phyloP scores from a whole-genome alignment of 2,113 vertebrate genomes.

The Heterotis niloticus region DNA sequence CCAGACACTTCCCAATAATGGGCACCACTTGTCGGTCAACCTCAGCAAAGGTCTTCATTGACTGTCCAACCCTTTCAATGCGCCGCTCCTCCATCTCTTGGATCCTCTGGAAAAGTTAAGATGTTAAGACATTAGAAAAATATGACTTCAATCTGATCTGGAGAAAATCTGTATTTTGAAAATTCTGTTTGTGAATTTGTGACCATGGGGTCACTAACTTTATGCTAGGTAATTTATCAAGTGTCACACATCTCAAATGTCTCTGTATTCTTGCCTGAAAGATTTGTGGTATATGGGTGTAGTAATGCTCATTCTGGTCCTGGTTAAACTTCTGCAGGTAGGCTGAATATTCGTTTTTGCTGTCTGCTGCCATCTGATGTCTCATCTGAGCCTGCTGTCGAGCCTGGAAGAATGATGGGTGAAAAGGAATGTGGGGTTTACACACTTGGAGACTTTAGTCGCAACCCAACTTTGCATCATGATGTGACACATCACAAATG shows the following conservation, averaged over 20 bases:
- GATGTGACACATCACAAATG: not conserved
- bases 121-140: not conserved
- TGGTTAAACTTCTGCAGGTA: slow-evolving; percentile 90
- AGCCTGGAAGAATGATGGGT: slow-evolving; percentile 64
- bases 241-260: not conserved
- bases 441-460: not conserved
- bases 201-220: too few species aligned
- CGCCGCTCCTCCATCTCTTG: slow-evolving; percentile 94
- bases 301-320: slow-evolving; percentile 91
- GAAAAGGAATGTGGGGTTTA: not conserved
- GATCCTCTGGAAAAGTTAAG: slow-evolving; percentile 72
- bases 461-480: not conserved
- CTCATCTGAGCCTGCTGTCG: slow-evolving; percentile 89
- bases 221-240: too few species aligned
- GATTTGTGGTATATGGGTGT: slow-evolving; percentile 82
- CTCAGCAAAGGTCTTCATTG: slow-evolving; percentile 86
- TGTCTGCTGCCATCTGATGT: slow-evolving; percentile 91
- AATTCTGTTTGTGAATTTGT: too few species aligned
- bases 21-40: slow-evolving; percentile 89
- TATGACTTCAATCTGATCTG: not conserved
- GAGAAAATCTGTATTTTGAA: too few species aligned
- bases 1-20: slow-evolving; percentile 92
- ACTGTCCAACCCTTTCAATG: slow-evolving; percentile 77
- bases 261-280: slow-evolving; percentile 71
- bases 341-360: slow-evolving; percentile 83